Evolutionary conservation across 1,140 invertebrate genomes (phyloP), one percentile per base, ranked within the genome.

Genomic region (Maconellicoccus hirsutus): DNA sequence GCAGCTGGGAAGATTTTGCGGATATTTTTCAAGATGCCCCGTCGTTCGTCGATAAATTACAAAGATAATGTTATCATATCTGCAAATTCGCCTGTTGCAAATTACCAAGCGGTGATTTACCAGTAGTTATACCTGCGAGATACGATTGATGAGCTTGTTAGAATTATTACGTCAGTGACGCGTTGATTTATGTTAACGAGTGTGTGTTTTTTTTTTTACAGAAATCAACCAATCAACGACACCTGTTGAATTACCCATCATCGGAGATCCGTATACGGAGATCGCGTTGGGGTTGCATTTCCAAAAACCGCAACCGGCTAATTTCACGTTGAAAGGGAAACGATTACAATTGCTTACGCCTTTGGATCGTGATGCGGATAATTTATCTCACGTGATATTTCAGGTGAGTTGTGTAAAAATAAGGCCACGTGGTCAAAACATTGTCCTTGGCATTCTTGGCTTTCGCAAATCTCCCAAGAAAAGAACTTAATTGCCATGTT

Each of bases 361-460:
- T 0, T 78, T 95, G 29, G 93, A 95, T 79, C 85, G 92, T 76
- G 93, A 94, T 80, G 86, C 85, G 70, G 88, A 91, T 75, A 91
- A 91, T 80, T 81, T 92, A 38, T 93, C 91, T 39, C 91, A 93
- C 79, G 87, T 93, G 77, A 87, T 92, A 1, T 92, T 94, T 78
- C 90, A 92, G 85, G 91, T 92, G 79, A 81, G 77, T 75, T 59
- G 10, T 12, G 29, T 12, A 33, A 33, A 33, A 33, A 33, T 33
- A 33, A n/a, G 29, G 29, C 3, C 29, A 33, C 29, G 29, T 33
- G 29, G 12, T 33, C 12, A 33, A 6, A 12, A 33, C 29, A 33
- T 33, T 12, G 29, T 33, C n/a, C n/a, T n/a, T n/a, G n/a, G n/a
- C n/a, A n/a, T n/a, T n/a, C 12, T 33, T 33, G 29, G 12, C 29